Percentiles rank a stretch among this genome's conserved stretches.
These are phyloP conservation scores for Harpalus rubripes DNA, from an alignment of 2,888 invertebrate genomes.

Conservation along the genomic window DNA sequence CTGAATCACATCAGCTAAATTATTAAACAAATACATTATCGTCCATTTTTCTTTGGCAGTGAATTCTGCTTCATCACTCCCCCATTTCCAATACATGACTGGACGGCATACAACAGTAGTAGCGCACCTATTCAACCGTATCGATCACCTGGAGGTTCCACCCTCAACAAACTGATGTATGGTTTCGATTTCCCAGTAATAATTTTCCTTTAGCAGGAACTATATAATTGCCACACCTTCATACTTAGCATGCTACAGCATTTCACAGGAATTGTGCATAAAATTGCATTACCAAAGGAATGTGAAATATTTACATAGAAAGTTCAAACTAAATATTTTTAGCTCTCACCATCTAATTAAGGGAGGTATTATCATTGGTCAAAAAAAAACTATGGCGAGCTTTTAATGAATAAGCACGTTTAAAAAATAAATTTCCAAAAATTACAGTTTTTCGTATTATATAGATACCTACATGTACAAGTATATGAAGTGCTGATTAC, in stretches of 20 bases:
- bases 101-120: not conserved
- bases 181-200: slow-evolving; percentile 5
- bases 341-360: too few relatives aligned
- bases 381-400: too few relatives aligned
- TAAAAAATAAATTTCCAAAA: too few relatives aligned
- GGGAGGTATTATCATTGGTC: too few relatives aligned
- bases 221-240: slow-evolving; percentile 10
- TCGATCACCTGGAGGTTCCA: not conserved
- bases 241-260: not conserved
- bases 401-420: too few relatives aligned
- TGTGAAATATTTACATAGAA: too few relatives aligned
- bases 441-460: too few relatives aligned
- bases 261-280: not conserved
- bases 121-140: slow-evolving; percentile 12
- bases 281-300: too few relatives aligned
- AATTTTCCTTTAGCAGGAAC: not conserved
- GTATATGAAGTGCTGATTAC: too few relatives aligned
- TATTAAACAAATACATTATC: slow-evolving; percentile 29
- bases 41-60: slow-evolving; percentile 12
- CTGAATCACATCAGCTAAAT: slow-evolving; percentile 10
- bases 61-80: slow-evolving; percentile 16
- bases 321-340: too few relatives aligned
- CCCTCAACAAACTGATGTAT: not conserved
- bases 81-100: not conserved
- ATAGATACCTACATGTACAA: too few relatives aligned